Evolutionary conservation across 2,888 invertebrate species (phyloP), one percentile per base, ranked within the genome.

Genomic region (Ramazzottius varieornatus): DNA sequence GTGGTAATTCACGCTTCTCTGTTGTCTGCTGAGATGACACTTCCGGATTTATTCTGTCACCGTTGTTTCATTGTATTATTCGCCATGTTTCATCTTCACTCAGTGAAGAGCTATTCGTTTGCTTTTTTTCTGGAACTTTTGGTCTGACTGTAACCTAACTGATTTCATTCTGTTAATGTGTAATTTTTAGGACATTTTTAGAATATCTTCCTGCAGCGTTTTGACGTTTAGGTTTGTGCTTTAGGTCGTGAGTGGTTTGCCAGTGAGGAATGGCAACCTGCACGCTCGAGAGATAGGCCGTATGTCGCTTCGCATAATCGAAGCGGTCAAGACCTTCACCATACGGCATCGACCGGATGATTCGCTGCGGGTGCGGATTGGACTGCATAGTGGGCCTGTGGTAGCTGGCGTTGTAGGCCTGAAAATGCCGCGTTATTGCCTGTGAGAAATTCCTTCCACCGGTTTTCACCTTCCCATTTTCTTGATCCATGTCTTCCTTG

Each of bases 211-310:
- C 20, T 20, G 40, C 40, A 40, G 20, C 20, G 40, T 8, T 40
- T 40, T 40, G 40, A 13, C 40, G 40, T 40, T 40, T 40, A 8
- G 8, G 40, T 40, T 40, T 40, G 40, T 20, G 20, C 20, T 40
- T 40, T 29, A 40, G 40, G 40, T 40, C 29, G 54, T 54, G 20
- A 54, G 54, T 29, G 54, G 40, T 13, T 20, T 40, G 40, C 40
- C 40, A 40, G 13, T 40, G 40, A 8, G 40, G n/a, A n/a, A n/a
- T 16, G 92, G 89, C 0, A 85, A 83, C 70, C 80, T 83, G 46
- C 96, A 96, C 77, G 92, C 93, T 0, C 81, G 86, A 64, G 93
- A 94, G 78, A 87, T 94, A 64, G 88, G 90, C 0, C 81, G 89
- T 46, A 86, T 94, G 85, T 86, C 93, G 0, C 78, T 96, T 66